These are phyloP conservation scores for Psilopsiagon aurifrons DNA, from an alignment of 2,113 vertebrate species.

Conservation along the genomic window DNA sequence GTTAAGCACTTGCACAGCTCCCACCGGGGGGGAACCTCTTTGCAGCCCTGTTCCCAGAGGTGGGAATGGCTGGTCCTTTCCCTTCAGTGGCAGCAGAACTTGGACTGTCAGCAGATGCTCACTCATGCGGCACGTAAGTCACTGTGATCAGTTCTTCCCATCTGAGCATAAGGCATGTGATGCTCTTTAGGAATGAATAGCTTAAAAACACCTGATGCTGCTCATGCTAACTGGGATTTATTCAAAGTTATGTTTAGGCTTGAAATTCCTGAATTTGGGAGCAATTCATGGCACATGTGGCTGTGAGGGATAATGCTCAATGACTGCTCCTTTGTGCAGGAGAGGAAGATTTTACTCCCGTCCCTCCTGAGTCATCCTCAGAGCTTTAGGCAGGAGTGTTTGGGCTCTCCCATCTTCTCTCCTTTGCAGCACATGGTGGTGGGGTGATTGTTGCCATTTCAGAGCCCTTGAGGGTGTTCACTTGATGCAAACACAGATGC, in stretches of 20 bases:
- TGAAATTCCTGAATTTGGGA: neutral
- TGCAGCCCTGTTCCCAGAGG: neutral
- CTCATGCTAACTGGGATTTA: neutral
- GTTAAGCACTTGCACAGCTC: neutral
- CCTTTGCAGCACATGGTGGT: neutral
- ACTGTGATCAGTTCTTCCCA: neutral
- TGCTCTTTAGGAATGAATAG: neutral
- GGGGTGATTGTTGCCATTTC: neutral
- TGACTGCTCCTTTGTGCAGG: neutral
- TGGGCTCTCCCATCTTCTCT: neutral
- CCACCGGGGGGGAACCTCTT: neutral
- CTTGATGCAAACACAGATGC: neutral
- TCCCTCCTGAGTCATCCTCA: neutral
- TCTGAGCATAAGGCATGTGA: neutral
- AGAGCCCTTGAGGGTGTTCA: neutral
- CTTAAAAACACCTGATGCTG: neutral
- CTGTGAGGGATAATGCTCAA: fast-evolving
- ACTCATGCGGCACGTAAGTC: neutral
- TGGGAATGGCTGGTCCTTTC: neutral
- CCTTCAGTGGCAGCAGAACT: neutral
- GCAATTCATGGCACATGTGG: fast-evolving
- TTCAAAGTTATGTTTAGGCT: neutral
- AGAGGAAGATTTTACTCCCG: neutral
- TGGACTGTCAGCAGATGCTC: neutral
- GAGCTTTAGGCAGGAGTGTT: neutral